A percentile compares a stretch with the other conserved stretches of the same genome.
Conservation (phyloP, 2,888 invertebrate species). For the Drosophila engyochracea region DNA sequence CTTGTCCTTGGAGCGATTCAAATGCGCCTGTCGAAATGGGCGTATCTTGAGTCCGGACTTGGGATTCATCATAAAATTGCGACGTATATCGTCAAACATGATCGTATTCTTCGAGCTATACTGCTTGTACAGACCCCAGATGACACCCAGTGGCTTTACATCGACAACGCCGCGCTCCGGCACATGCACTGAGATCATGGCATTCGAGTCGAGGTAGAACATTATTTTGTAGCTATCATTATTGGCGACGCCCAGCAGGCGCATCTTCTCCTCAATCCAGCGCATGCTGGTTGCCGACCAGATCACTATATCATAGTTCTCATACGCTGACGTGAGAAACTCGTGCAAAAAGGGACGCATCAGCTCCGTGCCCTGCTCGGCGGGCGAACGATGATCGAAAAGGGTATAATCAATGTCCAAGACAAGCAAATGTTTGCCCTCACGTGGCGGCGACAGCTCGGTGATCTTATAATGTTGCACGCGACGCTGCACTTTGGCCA, state of each 20-base stretch:
- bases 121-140: slow-evolving; percentile 97
- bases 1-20: slow-evolving; percentile 93
- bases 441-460: slow-evolving; percentile 92
- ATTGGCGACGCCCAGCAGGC: slow-evolving; percentile 93
- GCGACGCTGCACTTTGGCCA: slow-evolving; percentile 93
- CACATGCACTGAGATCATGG: slow-evolving; percentile 97
- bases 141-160: slow-evolving; percentile 97
- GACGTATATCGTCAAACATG: slow-evolving; percentile 98
- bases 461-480: slow-evolving; percentile 93
- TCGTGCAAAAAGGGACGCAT: slow-evolving; percentile 98
- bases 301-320: slow-evolving; percentile 97
- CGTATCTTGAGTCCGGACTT: slow-evolving; percentile 95
- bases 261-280: slow-evolving; percentile 99
- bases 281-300: slow-evolving; percentile 99
- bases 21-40: slow-evolving; percentile 95
- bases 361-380: slow-evolving; percentile 93
- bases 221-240: slow-evolving; percentile 95
- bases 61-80: slow-evolving; percentile 99
- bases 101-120: slow-evolving; percentile 96
- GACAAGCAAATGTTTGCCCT: slow-evolving; percentile 95
- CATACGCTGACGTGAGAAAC: slow-evolving; percentile 94
- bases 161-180: slow-evolving; percentile 96
- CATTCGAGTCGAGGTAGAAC: slow-evolving; percentile 95
- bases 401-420: slow-evolving; percentile 98
- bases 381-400: slow-evolving; percentile 97